Conservation (phyloP, 2,888 invertebrate genomes). For the Trachelus tabidus region DNA sequence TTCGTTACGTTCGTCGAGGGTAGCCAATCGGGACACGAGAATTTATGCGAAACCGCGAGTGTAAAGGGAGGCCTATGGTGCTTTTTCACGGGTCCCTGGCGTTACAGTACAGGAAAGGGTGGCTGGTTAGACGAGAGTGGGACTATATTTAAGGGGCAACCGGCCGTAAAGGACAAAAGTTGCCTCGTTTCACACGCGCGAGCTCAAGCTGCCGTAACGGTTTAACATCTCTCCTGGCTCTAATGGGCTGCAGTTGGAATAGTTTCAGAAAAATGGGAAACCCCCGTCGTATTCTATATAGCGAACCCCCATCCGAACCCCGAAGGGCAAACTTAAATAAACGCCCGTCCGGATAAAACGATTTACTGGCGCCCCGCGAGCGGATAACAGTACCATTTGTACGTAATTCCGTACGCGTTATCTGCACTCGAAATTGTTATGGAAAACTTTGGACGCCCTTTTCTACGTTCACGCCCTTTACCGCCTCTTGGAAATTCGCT, state of each 20-base stretch:
- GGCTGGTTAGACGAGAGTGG: slow-evolving; percentile 10
- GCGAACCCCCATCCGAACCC: slow-evolving; percentile 26
- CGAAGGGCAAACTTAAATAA: slow-evolving; percentile 54
- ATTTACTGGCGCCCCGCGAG: slow-evolving; percentile 51
- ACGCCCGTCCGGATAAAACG: slow-evolving; percentile 53
- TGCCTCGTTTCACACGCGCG: slow-evolving; percentile 45
- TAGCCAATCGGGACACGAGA: no score
- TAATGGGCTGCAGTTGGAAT: slow-evolving; percentile 57
- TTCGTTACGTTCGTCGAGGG: no score
- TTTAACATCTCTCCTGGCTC: slow-evolving; percentile 46
- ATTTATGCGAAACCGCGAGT: no score
- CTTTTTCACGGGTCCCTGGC: neutral
- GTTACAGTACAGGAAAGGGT: neutral
- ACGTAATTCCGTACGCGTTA: slow-evolving; percentile 45
- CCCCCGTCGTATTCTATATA: no score
- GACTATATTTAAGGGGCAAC: slow-evolving; percentile 34
- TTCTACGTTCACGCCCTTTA: slow-evolving; percentile 33
- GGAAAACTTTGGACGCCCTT: slow-evolving; percentile 30
- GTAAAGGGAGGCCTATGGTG: neutral
- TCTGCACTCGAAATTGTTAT: slow-evolving; percentile 42
- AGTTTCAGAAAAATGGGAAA: slow-evolving; percentile 56
- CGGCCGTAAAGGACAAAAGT: slow-evolving; percentile 46
- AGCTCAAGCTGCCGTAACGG: slow-evolving; percentile 36
- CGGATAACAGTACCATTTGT: slow-evolving; percentile 54
- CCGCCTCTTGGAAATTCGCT: slow-evolving; percentile 1